Evolutionary conservation across 2,888 invertebrate species (phyloP), one percentile per base, ranked within the genome.

Genomic region (Drosophila leonis): DNA sequence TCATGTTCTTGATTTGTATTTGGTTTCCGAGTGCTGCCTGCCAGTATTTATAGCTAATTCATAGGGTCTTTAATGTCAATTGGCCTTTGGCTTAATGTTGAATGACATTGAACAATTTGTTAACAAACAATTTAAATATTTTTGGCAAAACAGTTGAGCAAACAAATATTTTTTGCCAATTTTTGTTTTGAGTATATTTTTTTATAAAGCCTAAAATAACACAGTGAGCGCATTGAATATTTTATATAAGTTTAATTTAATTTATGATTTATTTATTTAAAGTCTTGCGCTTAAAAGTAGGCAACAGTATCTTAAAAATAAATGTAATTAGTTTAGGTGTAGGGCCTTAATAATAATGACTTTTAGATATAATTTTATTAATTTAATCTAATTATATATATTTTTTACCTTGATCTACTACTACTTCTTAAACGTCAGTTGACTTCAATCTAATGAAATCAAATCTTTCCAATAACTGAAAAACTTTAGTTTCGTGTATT

Each of bases 1-100:
- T 80, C 84, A 84, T 84, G 42, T 70, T 80, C 7, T n/a, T 29
- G 18, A 57, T 2, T 59, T 60, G 18, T 41, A 9, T 41, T 59
- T 12, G 7, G 2, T 48, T 51, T 59, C 9, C 37, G n/a, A 10
- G 24, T n/a, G 10, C 27, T 49, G 33, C 2, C 29, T 20, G 7
- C 7, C 1, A 15, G 57, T 71, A 66, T 77, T 67, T 77, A 77
- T 77, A 77, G 65, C 13, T 9, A 15, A 8, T 39, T 31, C 41
- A 15, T 37, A 37, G 9, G n/a, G 8, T 9, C 15, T 44, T 9
- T 7, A 31, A n/a, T 33, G 4, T 6, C 6, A 24, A 18, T 49
- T 57, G 57, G 39, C 64, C 37, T 62, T 37, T n/a, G 39, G n/a
- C 12, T 18, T 15, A n/a, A 33, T 20, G 18, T 37, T 20, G 8